phyloP scores from a whole-genome alignment of 2,888 invertebrate genomes.

The Hydrotaea diabolus region DNA sequence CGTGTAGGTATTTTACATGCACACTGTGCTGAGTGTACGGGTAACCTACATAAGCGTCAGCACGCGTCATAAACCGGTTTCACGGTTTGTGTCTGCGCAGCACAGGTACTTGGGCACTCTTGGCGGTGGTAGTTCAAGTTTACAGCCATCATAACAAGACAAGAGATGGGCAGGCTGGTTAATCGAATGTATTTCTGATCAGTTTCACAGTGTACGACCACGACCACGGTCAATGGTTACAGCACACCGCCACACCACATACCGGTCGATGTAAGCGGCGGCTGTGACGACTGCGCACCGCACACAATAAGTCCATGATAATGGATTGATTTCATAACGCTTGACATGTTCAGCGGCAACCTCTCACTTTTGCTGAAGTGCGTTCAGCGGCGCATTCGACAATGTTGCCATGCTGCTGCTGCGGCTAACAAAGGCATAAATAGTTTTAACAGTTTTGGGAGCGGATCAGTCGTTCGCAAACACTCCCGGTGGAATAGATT shows the following conservation, averaged over 20 bases:
- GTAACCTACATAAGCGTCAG: neutral
- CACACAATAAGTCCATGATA: constrained; percentile 7
- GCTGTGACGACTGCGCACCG: neutral
- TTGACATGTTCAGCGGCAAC: constrained; percentile 31
- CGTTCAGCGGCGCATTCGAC: neutral
- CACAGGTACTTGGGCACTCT: neutral
- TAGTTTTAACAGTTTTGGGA: constrained; percentile 69
- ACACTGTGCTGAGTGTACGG: neutral
- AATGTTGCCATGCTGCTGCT: neutral
- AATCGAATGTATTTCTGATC: constrained; percentile 14
- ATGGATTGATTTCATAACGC: constrained; percentile 32
- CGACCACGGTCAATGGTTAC: constrained; percentile 30
- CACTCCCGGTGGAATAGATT: constrained; percentile 50
- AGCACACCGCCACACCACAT: constrained; percentile 1
- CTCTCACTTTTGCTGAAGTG: constrained; percentile 31
- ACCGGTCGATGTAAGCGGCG: constrained; percentile 4
- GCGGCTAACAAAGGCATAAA: constrained; percentile 66
- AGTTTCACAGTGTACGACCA: constrained; percentile 11
- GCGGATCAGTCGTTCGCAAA: constrained; percentile 70
- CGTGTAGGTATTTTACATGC: neutral
- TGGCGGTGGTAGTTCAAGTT: neutral
- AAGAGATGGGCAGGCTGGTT: constrained; percentile 4
- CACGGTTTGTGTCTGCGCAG: neutral
- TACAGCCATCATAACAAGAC: neutral
- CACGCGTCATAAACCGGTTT: constrained; percentile 38